phyloP scores from a whole-genome alignment of 1,140 invertebrate genomes.

The Lasioglossum albipes region DNA sequence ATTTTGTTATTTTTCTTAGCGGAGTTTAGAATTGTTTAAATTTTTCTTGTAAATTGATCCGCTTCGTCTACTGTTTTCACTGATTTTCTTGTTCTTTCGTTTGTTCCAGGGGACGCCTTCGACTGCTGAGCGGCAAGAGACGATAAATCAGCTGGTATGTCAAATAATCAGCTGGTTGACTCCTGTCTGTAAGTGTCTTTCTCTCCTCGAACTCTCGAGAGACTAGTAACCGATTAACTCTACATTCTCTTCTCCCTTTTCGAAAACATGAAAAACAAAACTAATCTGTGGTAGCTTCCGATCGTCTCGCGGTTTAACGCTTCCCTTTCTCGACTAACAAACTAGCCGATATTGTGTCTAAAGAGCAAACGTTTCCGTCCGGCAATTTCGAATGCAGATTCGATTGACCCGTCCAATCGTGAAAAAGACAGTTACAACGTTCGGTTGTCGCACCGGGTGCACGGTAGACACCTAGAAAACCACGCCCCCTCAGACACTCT shows the following conservation, averaged over 20 bases:
- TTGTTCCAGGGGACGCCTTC: constrained; percentile 68
- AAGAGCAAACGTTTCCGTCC: background rate
- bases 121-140: constrained; percentile 65
- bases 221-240: constrained; percentile 22
- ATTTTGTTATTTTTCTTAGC: too few relatives aligned
- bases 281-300: background rate
- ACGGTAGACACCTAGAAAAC: background rate
- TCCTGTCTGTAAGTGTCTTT: constrained; percentile 80
- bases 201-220: constrained; percentile 43
- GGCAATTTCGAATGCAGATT: background rate
- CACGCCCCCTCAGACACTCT: too few relatives aligned
- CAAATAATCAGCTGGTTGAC: constrained; percentile 82
- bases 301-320: background rate
- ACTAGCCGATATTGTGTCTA: too few relatives aligned
- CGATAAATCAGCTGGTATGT: constrained; percentile 78
- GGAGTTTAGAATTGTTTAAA: too few relatives aligned
- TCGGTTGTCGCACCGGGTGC: background rate
- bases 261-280: background rate
- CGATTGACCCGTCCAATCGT: background rate
- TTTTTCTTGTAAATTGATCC: background rate
- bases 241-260: background rate
- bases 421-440: constrained; percentile 63
- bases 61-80: background rate
- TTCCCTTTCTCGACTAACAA: background rate
- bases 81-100: background rate